Base-by-base conservation (phyloP, 2,113 vertebrate genomes). In the Todiramphus chloris region DNA sequence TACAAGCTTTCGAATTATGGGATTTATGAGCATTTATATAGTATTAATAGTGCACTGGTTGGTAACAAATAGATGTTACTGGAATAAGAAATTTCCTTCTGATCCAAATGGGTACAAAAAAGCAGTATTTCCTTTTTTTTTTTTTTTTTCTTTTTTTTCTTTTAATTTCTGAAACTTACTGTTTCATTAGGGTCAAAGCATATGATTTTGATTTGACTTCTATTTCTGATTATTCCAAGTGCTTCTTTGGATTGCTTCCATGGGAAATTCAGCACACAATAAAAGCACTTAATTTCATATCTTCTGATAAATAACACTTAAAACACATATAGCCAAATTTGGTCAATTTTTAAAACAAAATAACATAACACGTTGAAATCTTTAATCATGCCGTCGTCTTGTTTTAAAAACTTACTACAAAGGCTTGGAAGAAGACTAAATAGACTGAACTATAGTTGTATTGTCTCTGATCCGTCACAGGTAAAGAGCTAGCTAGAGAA, bases 41-140 rank as follows among this genome's bases (percentile, higher is more conserved):
- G 5, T 18, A 4, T 1, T 51, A 55, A 23, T 30, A 73, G 8
- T 2, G 4, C 58, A 48, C 6, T 20, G 3, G 2, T 16, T 69
- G 27, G n/a, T 23, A 69, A 91, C 30, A 90, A 69, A 53, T 17
- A 66, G 3, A 5, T 15, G 68, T 24, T 4, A 4, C 41, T 70
- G 55, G 35, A 80, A 50, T 33, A 58, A 60, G 6, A 70, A 83
- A 33, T 63, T 69, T 4, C 3, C 3, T 64, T 76, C 15, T 89
- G 11, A 66, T 75, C 62, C 6, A 75, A 50, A 50, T 39, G 5
- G 4, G 1, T 64, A 56, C 51, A 33, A 87, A 87, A 72, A 25
- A 12, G 1, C 9, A 53, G 41, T 14, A 2, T 64, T 90, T 50
- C 48, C 10, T 21, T 48, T 48, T 51, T 51, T 25, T 13, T 24